These are phyloP conservation scores for Poicephalus meyeri DNA, from an alignment of 2,113 vertebrate genomes.

Conservation along the genomic window DNA sequence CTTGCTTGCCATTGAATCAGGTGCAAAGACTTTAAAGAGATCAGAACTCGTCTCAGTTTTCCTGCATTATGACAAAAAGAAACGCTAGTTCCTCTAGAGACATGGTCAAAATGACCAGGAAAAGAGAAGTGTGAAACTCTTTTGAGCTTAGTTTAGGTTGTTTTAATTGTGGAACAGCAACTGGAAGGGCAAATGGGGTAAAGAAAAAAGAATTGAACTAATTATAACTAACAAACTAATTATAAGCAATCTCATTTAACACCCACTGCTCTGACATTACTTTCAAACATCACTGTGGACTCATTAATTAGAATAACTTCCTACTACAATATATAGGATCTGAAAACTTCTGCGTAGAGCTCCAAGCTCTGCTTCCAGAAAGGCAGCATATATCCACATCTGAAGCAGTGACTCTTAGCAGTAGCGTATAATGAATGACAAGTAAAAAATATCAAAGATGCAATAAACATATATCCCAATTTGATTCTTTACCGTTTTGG, in stretches of 20 bases:
- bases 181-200: not conserved
- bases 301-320: not conserved
- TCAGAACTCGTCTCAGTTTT: not conserved
- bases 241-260: not conserved
- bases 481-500: not conserved
- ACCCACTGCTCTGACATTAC: not conserved
- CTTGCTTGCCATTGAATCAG: not conserved
- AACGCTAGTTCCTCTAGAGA: not conserved
- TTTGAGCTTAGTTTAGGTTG: not conserved
- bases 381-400: not conserved
- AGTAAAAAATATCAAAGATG: not conserved
- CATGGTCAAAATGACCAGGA: not conserved
- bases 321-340: not conserved
- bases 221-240: not conserved
- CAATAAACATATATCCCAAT: not conserved
- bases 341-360: not conserved
- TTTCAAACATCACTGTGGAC: not conserved
- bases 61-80: not conserved
- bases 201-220: not conserved
- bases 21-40: not conserved
- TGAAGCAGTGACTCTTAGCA: not conserved
- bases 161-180: not conserved
- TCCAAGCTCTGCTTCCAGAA: not conserved
- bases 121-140: not conserved
- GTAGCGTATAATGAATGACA: not conserved